A percentile compares a stretch with the other conserved stretches of the same genome.
These are phyloP conservation scores for Ornithorhynchus anatinus DNA, from an alignment of 2,113 vertebrate species.

Conservation along the genomic window DNA sequence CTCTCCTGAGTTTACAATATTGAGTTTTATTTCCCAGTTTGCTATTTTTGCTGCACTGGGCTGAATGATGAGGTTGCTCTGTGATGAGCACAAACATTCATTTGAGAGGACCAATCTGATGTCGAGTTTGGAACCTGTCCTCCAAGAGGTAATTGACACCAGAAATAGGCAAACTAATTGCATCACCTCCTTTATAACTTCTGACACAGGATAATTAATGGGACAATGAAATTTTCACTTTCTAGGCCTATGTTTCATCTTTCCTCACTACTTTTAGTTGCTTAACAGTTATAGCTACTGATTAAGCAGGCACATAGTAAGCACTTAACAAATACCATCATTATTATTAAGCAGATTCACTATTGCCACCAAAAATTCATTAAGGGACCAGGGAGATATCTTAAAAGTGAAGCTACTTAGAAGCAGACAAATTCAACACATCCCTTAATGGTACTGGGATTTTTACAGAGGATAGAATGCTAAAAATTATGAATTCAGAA, in stretches of 20 bases:
- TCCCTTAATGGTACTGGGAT: too few relatives aligned
- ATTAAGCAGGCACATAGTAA: neutral
- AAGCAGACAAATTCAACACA: neutral
- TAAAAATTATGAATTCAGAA: too few relatives aligned
- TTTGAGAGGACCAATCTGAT: constrained; percentile 45
- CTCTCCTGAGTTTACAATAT: neutral
- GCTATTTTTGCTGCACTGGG: constrained; percentile 18
- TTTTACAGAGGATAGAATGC: too few relatives aligned
- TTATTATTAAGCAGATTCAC: neutral
- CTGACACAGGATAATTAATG: constrained; percentile 62
- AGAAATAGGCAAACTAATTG: constrained; percentile 32
- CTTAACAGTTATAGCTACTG: constrained; percentile 2
- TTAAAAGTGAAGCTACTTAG: accelerated
- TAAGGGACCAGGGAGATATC: neutral
- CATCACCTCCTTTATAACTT: constrained; percentile 53
- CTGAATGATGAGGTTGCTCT: constrained; percentile 57
- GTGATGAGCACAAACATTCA: constrained; percentile 50
- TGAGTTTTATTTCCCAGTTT: constrained; percentile 10
- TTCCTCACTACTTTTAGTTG: neutral
- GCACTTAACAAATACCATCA: neutral
- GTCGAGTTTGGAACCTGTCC: constrained; percentile 49
- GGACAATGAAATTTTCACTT: constrained; percentile 42
- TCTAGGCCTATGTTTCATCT: neutral
- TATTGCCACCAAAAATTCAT: neutral
- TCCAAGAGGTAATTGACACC: constrained; percentile 58